phyloP scores from a whole-genome alignment of 2,888 invertebrate species.

The Tenthredo mesomela region DNA sequence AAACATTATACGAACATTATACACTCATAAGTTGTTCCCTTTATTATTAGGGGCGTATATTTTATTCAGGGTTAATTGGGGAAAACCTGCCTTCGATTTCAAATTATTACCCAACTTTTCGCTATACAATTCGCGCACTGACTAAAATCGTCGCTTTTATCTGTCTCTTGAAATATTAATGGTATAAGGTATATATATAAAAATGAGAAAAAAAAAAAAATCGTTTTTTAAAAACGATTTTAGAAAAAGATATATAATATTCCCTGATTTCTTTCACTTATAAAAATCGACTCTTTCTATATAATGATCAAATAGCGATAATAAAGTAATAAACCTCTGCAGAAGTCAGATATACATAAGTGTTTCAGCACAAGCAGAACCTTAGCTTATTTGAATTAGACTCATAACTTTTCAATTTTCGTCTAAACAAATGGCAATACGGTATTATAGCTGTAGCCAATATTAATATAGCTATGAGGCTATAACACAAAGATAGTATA shows the following conservation, averaged over 20 bases:
- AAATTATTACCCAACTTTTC: neutral
- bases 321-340: neutral
- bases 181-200: too few relatives aligned
- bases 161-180: neutral
- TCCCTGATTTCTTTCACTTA: neutral
- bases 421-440: slow-evolving; percentile 13
- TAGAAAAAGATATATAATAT: neutral
- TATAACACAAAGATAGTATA: neutral
- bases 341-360: neutral
- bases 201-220: too few relatives aligned
- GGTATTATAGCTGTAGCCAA: neutral
- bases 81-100: neutral
- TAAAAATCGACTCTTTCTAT: neutral
- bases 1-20: slow-evolving; percentile 12
- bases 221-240: too few relatives aligned
- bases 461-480: neutral
- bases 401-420: neutral
- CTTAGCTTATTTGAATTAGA: neutral
- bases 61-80: neutral
- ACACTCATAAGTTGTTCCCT: neutral
- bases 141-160: neutral
- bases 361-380: neutral
- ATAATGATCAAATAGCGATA: neutral
- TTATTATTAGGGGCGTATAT: neutral
- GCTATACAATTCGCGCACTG: neutral